phyloP scores from a whole-genome alignment of 92 coral and sea anemone species.

The Parazoanthus atlanticus region DNA sequence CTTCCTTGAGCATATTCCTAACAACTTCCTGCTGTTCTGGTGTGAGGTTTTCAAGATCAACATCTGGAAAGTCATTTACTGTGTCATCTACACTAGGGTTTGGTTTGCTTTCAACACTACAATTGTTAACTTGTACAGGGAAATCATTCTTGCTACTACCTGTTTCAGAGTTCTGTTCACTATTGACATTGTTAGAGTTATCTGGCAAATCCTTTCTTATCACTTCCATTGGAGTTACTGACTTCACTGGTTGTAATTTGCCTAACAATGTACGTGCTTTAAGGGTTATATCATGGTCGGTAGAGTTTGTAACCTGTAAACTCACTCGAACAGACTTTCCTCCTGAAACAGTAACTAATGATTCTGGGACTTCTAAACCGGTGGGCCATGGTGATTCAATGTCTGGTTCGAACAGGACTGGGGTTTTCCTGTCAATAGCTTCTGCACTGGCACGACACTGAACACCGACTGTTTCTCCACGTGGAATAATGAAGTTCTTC shows the following conservation, averaged over 20 bases:
- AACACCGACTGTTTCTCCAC: constrained; percentile 47
- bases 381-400: constrained; percentile 50
- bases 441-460: constrained; percentile 67
- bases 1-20: too few species aligned
- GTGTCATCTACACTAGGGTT: too few species aligned
- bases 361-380: constrained; percentile 61
- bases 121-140: too few species aligned
- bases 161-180: too few species aligned
- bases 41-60: too few species aligned
- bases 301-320: constrained; percentile 52
- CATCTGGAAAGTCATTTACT: too few species aligned
- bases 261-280: constrained; percentile 58
- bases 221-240: constrained; percentile 62
- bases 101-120: too few species aligned
- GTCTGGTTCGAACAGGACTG: constrained; percentile 73
- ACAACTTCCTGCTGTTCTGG: too few species aligned
- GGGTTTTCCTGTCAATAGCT: constrained; percentile 42
- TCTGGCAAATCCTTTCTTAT: constrained; percentile 14
- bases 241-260: constrained; percentile 55
- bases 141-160: too few species aligned
- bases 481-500: constrained; percentile 54
- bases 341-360: constrained; percentile 48
- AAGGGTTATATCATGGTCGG: constrained; percentile 55
- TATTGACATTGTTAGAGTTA: neutral
- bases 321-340: constrained; percentile 57